Conservation (phyloP, 2,797 vertebrate species). For the Ctenopoma kingsleyae region DNA sequence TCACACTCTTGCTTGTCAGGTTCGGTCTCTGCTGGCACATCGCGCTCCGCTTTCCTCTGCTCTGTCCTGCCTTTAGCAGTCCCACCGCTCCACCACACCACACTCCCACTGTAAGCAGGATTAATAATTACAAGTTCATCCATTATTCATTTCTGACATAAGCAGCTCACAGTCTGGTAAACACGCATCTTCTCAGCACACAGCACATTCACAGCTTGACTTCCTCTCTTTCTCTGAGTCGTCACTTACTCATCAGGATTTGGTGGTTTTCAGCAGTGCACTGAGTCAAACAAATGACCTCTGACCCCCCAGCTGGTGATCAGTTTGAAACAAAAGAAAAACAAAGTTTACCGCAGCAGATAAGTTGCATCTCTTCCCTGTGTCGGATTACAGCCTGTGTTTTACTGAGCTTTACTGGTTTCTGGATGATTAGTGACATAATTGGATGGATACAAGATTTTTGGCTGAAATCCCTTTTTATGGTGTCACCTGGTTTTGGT, state of each 20-base stretch:
- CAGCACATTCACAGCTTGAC: slow-evolving; percentile 12
- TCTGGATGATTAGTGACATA: no score
- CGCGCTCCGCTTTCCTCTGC: background rate
- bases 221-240: background rate
- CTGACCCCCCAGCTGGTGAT: slow-evolving; percentile 5
- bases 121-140: slow-evolving; percentile 66
- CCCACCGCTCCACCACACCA: slow-evolving; percentile 12
- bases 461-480: no score
- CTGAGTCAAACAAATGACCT: slow-evolving; percentile 1
- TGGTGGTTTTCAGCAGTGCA: background rate
- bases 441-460: no score
- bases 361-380: no score
- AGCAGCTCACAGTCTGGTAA: slow-evolving; percentile 52
- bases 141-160: slow-evolving; percentile 64
- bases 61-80: slow-evolving; percentile 39
- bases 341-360: no score
- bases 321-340: background rate
- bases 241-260: slow-evolving; percentile 8
- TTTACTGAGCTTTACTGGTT: no score
- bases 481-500: no score
- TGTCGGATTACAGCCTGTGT: no score
- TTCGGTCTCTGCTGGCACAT: background rate
- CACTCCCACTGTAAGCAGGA: slow-evolving; percentile 32
- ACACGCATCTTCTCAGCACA: slow-evolving; percentile 7
- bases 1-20: slow-evolving; percentile 7